Conservation (phyloP, 1,140 invertebrate genomes). For the Bombus huntii region DNA sequence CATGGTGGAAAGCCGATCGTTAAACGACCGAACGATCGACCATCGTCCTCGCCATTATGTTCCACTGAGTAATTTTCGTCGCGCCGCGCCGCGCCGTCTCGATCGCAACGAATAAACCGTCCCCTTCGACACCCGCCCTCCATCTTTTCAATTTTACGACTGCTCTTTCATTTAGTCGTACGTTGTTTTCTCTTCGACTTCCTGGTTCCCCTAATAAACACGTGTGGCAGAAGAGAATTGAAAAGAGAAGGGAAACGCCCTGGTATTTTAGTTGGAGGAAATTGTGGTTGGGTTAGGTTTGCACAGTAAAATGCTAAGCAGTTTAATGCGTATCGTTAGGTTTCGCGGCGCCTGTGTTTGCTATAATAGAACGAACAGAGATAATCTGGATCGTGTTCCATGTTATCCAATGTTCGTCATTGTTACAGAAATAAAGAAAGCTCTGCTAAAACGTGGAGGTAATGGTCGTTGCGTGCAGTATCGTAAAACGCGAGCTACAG, state of each 20-base stretch:
- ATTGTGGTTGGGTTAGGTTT: neutral
- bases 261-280: constrained; percentile 16
- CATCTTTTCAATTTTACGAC: constrained; percentile 20
- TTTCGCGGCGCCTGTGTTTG: neutral
- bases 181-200: constrained; percentile 16
- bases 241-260: neutral
- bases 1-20: constrained; percentile 48
- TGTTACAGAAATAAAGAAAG: neutral
- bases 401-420: neutral
- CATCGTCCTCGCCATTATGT: constrained; percentile 55
- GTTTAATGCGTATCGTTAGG: neutral
- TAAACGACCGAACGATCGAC: constrained; percentile 60
- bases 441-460: neutral
- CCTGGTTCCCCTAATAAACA: constrained; percentile 14
- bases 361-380: neutral
- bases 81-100: constrained; percentile 13
- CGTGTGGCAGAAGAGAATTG: constrained; percentile 12
- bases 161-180: constrained; percentile 11
- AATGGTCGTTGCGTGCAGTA: neutral
- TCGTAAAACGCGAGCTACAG: neutral
- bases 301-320: neutral
- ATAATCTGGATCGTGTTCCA: neutral
- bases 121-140: neutral
- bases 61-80: constrained; percentile 42
- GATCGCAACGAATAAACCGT: neutral